Percentiles rank a stretch among this genome's conserved stretches.
These are phyloP conservation scores for Formica exsecta DNA, from an alignment of 1,140 invertebrate genomes.

Conservation along the genomic window DNA sequence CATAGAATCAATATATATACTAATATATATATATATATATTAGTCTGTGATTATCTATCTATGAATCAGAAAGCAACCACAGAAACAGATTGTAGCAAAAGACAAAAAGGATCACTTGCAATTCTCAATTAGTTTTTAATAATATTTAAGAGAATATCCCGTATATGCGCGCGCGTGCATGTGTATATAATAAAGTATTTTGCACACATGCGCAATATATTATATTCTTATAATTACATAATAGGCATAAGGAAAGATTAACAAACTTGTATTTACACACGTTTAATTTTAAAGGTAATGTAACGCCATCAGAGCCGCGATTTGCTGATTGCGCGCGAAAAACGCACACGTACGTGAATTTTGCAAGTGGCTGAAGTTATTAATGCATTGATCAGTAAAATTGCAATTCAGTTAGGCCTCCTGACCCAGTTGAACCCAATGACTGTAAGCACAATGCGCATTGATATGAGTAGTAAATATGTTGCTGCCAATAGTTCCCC, in stretches of 20 bases:
- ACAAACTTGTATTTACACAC: too few relatives aligned
- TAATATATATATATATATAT: background rate
- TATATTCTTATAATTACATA: background rate
- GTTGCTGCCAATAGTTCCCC: conserved; percentile 22
- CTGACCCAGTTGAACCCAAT: conserved; percentile 70
- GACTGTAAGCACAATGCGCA: conserved; percentile 57
- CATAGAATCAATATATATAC: background rate
- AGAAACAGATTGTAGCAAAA: too few relatives aligned
- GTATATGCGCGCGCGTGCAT: too few relatives aligned
- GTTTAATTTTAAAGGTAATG: background rate
- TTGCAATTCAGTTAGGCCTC: conserved; percentile 63
- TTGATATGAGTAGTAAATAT: conserved; percentile 71
- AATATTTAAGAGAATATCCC: too few relatives aligned
- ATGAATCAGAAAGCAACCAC: background rate
- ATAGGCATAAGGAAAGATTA: background rate
- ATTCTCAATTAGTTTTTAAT: background rate
- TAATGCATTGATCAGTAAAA: conserved; percentile 70
- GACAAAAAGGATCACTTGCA: background rate
- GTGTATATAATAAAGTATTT: background rate
- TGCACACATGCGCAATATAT: background rate
- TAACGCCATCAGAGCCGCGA: background rate
- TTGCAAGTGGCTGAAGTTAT: conserved; percentile 47
- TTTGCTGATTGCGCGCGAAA: conserved; percentile 31
- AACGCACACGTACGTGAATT: conserved; percentile 27
- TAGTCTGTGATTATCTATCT: background rate